Conservation (phyloP, 2,113 vertebrate species). For the Pyrgilauda ruficollis region DNA sequence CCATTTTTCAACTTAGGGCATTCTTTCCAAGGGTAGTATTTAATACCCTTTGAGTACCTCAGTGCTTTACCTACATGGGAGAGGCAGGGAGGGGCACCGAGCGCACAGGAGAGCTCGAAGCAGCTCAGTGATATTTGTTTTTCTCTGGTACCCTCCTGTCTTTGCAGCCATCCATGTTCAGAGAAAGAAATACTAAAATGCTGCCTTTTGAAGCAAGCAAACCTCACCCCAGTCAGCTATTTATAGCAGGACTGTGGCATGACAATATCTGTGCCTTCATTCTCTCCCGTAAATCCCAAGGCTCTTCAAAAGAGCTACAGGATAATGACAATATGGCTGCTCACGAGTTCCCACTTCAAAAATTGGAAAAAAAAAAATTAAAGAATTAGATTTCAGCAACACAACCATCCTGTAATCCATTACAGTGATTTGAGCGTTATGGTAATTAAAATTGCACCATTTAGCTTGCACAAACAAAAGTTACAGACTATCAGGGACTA, state of each 20-base stretch:
- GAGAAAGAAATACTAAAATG: not conserved
- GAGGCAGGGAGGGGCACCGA: not conserved
- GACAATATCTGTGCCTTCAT: not conserved
- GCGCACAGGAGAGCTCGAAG: not conserved
- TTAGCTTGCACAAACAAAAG: not conserved
- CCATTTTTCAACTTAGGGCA: constrained; percentile 35
- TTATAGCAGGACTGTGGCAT: not conserved
- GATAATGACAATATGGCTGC: not conserved
- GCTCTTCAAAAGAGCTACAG: not conserved
- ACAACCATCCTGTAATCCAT: not conserved
- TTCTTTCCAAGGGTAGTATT: constrained; percentile 12
- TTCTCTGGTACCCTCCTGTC: not conserved
- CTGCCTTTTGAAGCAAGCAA: not conserved
- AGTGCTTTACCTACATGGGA: not conserved
- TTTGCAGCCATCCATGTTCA: not conserved
- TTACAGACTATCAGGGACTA: not conserved
- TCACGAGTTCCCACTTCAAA: not conserved
- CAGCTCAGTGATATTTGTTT: not conserved
- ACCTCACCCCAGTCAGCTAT: not conserved
- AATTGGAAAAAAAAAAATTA: not conserved
- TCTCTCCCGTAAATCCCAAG: not conserved
- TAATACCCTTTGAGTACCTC: constrained; percentile 9
- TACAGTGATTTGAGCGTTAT: not conserved
- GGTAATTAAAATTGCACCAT: constrained; percentile 15
- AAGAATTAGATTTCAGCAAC: not conserved